A percentile compares a stretch with the other conserved stretches of the same genome.
These are phyloP conservation scores for Vanacampus margaritifer DNA, from an alignment of 2,113 vertebrate genomes.

Conservation along the genomic window DNA sequence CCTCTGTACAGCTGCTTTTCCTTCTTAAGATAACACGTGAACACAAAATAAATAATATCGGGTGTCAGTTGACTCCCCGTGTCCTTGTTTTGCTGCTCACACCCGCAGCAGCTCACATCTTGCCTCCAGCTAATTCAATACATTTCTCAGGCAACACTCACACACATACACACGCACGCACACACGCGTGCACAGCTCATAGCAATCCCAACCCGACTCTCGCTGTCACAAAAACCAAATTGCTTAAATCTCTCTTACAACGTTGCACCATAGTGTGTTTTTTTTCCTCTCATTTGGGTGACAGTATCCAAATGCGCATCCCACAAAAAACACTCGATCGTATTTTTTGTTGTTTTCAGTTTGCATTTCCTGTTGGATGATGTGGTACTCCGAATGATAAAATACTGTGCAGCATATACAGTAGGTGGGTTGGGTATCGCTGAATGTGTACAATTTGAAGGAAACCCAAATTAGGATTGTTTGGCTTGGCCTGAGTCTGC, in stretches of 20 bases:
- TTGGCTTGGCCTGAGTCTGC: not conserved
- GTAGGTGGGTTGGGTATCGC: constrained; percentile 8
- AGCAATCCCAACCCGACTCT: constrained; percentile 11
- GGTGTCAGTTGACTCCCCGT: constrained; percentile 15
- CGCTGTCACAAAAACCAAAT: constrained; percentile 12
- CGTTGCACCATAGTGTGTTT: constrained; percentile 16
- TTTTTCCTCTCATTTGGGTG: constrained; percentile 15
- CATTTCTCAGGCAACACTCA: constrained; percentile 28
- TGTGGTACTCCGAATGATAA: not conserved
- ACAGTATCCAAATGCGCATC: constrained; percentile 25
- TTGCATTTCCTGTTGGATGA: not conserved
- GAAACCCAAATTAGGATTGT: not conserved
- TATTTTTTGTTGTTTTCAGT: not conserved
- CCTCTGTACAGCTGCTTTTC: not conserved
- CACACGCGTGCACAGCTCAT: constrained; percentile 4
- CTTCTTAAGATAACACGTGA: constrained; percentile 11
- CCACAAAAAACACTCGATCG: not conserved
- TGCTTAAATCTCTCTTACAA: constrained; percentile 25
- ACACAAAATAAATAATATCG: constrained; percentile 26
- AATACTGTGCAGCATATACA: constrained; percentile 10
- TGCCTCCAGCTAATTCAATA: constrained; percentile 50
- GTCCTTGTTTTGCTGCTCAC: constrained; percentile 19
- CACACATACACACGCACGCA: constrained; percentile 11
- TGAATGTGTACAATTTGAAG: not conserved
- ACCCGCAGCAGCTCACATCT: constrained; percentile 27